Percentiles rank a stretch among this genome's conserved stretches.
phyloP scores from a whole-genome alignment of 2,797 vertebrate species.

The Sebastes matsubarae region DNA sequence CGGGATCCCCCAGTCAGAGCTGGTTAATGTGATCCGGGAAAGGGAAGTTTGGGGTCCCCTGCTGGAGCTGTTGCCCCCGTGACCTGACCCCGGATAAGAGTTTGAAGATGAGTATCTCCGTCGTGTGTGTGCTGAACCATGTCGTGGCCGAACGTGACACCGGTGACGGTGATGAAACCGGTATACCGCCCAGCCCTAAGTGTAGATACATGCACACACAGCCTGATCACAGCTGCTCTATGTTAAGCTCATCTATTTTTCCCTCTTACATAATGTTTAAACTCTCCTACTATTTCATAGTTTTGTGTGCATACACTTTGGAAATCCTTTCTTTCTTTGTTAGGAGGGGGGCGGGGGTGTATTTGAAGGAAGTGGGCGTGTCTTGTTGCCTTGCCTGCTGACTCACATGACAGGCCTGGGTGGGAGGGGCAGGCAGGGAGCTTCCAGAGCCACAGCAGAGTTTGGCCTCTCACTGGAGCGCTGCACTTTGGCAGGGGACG shows the following conservation, averaged over 20 bases:
- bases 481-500: slow-evolving; percentile 73
- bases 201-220: neutral
- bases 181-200: too few species aligned
- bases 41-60: too few species aligned
- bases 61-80: too few species aligned
- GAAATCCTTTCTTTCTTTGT: neutral
- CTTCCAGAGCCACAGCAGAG: slow-evolving; percentile 74
- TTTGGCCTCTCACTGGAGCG: slow-evolving; percentile 79
- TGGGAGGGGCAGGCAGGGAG: slow-evolving; percentile 66
- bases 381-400: slow-evolving; percentile 46
- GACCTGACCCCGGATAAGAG: too few species aligned
- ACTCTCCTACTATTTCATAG: neutral
- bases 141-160: too few species aligned
- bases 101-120: too few species aligned
- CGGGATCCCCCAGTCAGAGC: too few species aligned
- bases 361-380: slow-evolving; percentile 71
- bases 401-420: slow-evolving; percentile 78
- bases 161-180: too few species aligned
- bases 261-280: neutral
- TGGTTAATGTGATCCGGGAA: too few species aligned
- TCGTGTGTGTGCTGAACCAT: too few species aligned
- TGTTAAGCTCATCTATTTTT: neutral
- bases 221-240: neutral
- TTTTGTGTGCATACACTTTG: neutral
- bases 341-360: neutral